phyloP scores from a whole-genome alignment of 2,113 vertebrate genomes.

The Zosterops hypoxanthus region DNA sequence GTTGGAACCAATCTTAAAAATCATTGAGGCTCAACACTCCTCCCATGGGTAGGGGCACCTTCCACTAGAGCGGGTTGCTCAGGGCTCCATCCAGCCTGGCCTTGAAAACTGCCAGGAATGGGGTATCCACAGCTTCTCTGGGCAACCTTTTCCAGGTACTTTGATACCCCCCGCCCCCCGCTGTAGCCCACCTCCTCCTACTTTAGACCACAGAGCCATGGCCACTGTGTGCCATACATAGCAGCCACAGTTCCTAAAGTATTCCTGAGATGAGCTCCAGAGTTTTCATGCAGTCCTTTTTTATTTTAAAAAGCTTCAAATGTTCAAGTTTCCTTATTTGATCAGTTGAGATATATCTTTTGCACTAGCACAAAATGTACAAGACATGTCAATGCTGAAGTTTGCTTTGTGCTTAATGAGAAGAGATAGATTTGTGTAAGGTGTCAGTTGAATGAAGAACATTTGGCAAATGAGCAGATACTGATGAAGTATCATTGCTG shows the following conservation, averaged over 20 bases:
- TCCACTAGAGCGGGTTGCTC: neutral
- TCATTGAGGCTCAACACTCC: fast-evolving
- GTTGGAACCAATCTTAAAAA: neutral
- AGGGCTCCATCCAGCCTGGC: neutral
- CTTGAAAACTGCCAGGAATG: neutral
- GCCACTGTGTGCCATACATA: neutral
- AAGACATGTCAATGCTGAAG: neutral
- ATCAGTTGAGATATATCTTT: neutral
- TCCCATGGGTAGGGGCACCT: neutral
- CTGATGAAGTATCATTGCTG: neutral
- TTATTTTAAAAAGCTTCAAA: neutral
- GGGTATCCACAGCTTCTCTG: neutral
- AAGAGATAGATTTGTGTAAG: neutral
- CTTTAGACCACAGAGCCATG: neutral
- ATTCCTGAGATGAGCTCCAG: neutral
- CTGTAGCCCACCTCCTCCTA: neutral
- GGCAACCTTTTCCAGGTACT: neutral
- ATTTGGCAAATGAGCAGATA: neutral
- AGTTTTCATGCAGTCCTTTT: neutral
- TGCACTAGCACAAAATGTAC: neutral
- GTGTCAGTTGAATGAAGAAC: neutral
- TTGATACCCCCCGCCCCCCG: neutral
- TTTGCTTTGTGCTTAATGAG: neutral
- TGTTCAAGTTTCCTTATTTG: neutral
- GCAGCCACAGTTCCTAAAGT: neutral